Evolutionary conservation across 1,140 invertebrate genomes (phyloP).

Genomic region (Pissodes strobi): DNA sequence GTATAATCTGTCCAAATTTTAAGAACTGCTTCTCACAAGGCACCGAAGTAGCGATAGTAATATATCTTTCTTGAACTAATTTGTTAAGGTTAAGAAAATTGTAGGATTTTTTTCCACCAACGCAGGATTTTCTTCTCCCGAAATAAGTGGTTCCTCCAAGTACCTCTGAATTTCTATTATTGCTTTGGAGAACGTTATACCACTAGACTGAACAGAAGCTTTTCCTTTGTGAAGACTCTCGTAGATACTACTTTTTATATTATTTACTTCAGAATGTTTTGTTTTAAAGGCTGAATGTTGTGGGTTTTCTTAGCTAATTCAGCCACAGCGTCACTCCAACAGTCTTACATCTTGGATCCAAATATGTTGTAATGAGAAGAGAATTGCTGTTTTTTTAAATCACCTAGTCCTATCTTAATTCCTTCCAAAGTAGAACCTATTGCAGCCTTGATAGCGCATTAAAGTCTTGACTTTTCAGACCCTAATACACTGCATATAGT

Average conservation of each 20-base stretch:
- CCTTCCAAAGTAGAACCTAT: conserved; percentile 20
- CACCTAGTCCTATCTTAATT: conserved; percentile 23
- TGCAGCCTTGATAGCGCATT: neutral
- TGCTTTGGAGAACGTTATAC: conserved; percentile 11
- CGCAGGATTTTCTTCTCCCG: conserved; percentile 13
- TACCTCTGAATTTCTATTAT: conserved; percentile 21
- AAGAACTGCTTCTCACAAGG: no score
- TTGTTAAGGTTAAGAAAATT: conserved; percentile 18
- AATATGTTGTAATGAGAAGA: conserved; percentile 26
- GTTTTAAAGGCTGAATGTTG: no score
- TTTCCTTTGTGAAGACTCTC: conserved; percentile 21
- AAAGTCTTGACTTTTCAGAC: neutral
- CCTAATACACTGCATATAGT: conserved; percentile 11
- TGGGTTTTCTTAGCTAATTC: neutral
- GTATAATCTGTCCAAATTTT: no score
- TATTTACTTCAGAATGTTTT: no score
- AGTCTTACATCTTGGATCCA: conserved; percentile 30
- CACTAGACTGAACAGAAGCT: neutral
- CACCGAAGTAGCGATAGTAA: no score
- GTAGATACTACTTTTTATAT: conserved; percentile 18
- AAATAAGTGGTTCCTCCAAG: conserved; percentile 17
- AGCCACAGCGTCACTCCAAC: no score
- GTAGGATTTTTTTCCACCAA: conserved; percentile 29
- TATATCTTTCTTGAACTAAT: no score
- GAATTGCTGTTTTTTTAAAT: conserved; percentile 18